Percentiles rank a stretch among this genome's conserved stretches.
Conservation (phyloP, 2,797 vertebrate genomes). For the Oreonectes daqikongensis region DNA sequence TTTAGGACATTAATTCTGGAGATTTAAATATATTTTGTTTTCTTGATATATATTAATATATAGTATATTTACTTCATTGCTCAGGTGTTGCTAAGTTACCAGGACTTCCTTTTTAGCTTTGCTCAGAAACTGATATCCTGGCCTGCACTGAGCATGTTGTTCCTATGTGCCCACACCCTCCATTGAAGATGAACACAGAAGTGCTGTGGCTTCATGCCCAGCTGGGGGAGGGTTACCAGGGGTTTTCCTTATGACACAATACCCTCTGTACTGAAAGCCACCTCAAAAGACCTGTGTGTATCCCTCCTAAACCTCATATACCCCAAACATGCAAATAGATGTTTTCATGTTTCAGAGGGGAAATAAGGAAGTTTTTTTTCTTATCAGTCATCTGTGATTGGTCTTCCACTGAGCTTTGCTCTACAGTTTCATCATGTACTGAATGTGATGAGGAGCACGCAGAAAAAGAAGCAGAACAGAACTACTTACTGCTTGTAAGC, state of each 20-base stretch:
- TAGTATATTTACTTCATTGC: neutral
- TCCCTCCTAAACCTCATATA: slow-evolving; percentile 1
- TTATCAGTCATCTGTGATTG: neutral
- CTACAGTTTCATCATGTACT: neutral
- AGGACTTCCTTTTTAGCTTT: slow-evolving; percentile 34
- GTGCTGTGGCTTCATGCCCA: slow-evolving; percentile 23
- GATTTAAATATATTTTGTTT: no score
- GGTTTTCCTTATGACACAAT: slow-evolving; percentile 40
- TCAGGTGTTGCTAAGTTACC: slow-evolving; percentile 38
- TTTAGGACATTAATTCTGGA: no score
- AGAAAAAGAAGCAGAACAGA: neutral
- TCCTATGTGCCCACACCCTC: slow-evolving; percentile 45
- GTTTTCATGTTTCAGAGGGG: neutral
- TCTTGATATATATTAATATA: neutral
- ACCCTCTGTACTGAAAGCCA: slow-evolving; percentile 19
- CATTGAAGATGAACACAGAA: slow-evolving; percentile 25
- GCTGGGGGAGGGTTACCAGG: slow-evolving; percentile 24
- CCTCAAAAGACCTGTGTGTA: slow-evolving; percentile 8
- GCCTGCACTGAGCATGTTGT: slow-evolving; percentile 19
- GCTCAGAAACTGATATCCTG: slow-evolving; percentile 37
- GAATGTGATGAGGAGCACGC: slow-evolving; percentile 5
- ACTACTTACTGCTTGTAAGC: slow-evolving; percentile 19
- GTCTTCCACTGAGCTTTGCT: neutral
- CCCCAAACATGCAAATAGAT: slow-evolving; percentile 8
- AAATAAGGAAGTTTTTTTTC: neutral